These are phyloP conservation scores for Rhadina sibilatrix DNA, from an alignment of 2,113 vertebrate genomes.

Conservation along the genomic window DNA sequence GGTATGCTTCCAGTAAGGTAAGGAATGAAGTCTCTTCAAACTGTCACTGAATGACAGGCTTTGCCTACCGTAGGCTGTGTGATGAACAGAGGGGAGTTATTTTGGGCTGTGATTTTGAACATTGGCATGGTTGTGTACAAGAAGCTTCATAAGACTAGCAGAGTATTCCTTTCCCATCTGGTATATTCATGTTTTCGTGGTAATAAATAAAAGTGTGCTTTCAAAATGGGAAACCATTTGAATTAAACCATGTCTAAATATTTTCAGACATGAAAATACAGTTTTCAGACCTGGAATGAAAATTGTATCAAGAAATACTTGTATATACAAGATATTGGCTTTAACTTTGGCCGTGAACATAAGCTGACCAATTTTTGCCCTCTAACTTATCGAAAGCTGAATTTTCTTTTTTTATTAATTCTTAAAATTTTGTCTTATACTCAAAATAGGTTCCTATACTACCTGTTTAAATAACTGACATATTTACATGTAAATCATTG, in stretches of 20 bases:
- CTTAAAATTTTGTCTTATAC: background rate
- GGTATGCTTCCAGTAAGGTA: conserved; percentile 16
- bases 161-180: conserved; percentile 38
- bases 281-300: background rate
- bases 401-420: background rate
- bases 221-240: conserved; percentile 5
- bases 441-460: background rate
- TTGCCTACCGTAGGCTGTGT: conserved; percentile 2
- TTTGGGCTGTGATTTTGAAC: conserved; percentile 33
- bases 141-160: conserved; percentile 10
- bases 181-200: background rate
- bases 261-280: conserved; percentile 3
- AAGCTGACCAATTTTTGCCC: background rate
- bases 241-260: conserved; percentile 35
- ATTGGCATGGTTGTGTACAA: conserved; percentile 19
- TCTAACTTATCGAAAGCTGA: background rate
- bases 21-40: background rate
- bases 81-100: conserved; percentile 10
- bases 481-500: background rate
- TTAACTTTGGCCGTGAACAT: background rate
- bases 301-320: background rate
- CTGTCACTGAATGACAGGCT: background rate
- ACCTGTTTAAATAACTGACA: background rate
- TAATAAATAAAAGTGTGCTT: conserved; percentile 46
- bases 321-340: background rate